These are phyloP conservation scores for Pogoniulus pusillus DNA, from an alignment of 2,797 vertebrate genomes.

Conservation along the genomic window DNA sequence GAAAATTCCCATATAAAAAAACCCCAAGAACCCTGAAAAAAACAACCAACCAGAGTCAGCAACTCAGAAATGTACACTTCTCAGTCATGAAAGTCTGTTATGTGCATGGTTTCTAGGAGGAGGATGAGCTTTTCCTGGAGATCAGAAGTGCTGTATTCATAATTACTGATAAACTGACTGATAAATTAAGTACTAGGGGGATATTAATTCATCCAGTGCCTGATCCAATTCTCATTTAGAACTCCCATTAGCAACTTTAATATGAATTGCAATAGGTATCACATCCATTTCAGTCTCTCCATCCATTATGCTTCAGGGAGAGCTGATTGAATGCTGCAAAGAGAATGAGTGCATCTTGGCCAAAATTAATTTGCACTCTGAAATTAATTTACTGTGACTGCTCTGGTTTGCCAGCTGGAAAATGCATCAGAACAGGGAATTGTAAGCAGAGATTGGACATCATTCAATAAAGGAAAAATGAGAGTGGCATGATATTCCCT, in stretches of 20 bases:
- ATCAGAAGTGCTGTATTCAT: constrained; percentile 25
- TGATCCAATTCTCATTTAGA: constrained; percentile 50
- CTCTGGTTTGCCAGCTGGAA: constrained; percentile 68
- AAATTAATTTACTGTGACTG: constrained; percentile 67
- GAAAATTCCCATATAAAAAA: neutral
- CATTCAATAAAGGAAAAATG: constrained; percentile 45
- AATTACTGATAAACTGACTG: constrained; percentile 52
- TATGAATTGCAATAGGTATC: constrained; percentile 48
- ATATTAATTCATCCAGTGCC: constrained; percentile 44
- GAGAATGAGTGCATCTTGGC: constrained; percentile 61
- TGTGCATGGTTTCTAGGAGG: neutral
- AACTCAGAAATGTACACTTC: neutral
- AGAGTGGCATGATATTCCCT: constrained; percentile 30
- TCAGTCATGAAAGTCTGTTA: neutral
- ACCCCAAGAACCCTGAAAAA: neutral
- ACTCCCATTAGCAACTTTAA: constrained; percentile 47
- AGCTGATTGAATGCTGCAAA: constrained; percentile 45
- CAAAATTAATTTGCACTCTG: constrained; percentile 67
- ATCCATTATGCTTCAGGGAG: constrained; percentile 35
- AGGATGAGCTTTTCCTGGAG: neutral
- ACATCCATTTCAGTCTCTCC: constrained; percentile 42
- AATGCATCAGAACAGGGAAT: constrained; percentile 43
- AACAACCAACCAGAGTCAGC: neutral
- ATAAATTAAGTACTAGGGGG: constrained; percentile 59
- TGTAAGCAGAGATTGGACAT: constrained; percentile 46